These are phyloP conservation scores for Orius laevigatus DNA, from an alignment of 1,140 invertebrate genomes.

Conservation along the genomic window DNA sequence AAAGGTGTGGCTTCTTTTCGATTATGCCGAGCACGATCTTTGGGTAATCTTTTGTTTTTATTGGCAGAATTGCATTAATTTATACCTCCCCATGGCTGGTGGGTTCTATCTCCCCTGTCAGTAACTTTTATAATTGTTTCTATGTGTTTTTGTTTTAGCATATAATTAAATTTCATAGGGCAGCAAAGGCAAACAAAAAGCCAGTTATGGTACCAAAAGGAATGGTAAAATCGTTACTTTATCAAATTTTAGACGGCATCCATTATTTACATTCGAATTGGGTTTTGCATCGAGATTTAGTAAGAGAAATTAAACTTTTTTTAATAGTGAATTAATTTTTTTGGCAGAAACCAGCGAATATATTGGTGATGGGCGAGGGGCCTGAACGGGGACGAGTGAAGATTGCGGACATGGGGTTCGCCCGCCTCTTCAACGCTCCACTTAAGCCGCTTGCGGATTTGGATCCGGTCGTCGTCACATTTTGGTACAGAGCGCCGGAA, in stretches of 20 bases:
- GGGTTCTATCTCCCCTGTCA: too few relatives aligned
- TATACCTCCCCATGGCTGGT: neutral
- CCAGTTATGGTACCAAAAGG: conserved; percentile 88
- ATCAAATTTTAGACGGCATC: conserved; percentile 98
- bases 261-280: conserved; percentile 99
- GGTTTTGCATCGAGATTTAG: conserved; percentile 96
- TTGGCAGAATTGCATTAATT: neutral
- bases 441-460: conserved; percentile 75
- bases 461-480: conserved; percentile 93
- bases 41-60: conserved; percentile 50
- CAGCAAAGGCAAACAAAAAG: conserved; percentile 96
- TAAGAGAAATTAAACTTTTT: conserved; percentile 29
- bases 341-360: conserved; percentile 85
- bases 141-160: conserved; percentile 41
- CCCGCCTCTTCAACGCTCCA: conserved; percentile 95
- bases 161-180: conserved; percentile 98
- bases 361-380: conserved; percentile 94
- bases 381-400: conserved; percentile 91
- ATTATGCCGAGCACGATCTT: conserved; percentile 98
- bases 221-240: conserved; percentile 95
- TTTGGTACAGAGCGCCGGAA: conserved; percentile 99
- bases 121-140: neutral
- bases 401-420: conserved; percentile 99
- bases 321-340: conserved; percentile 1
- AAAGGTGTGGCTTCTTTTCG: conserved; percentile 96